Percentiles rank a stretch among this genome's conserved stretches.
Conservation (phyloP, 2,113 vertebrate species). For the Willisornis vidua region DNA sequence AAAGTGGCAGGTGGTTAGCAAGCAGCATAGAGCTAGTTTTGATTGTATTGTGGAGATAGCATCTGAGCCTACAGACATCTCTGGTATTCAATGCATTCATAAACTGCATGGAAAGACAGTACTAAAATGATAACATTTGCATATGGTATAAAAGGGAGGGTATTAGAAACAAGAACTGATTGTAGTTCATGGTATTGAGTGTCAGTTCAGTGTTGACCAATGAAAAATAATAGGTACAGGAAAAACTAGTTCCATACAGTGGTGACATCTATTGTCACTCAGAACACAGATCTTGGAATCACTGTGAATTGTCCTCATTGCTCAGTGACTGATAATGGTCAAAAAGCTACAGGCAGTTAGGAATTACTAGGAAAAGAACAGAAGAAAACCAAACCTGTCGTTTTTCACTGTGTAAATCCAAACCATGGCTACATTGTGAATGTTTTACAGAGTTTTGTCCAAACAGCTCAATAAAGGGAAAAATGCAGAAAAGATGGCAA, state of each 20-base stretch:
- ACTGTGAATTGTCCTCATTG: not conserved
- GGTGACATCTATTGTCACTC: not conserved
- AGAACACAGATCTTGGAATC: not conserved
- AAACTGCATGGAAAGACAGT: not conserved
- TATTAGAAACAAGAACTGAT: not conserved
- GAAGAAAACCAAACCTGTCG: not conserved
- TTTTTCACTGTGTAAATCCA: not conserved
- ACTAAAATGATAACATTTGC: not conserved
- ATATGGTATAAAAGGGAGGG: not conserved
- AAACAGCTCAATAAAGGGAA: not conserved
- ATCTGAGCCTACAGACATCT: not conserved
- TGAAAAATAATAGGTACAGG: not conserved
- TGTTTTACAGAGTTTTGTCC: not conserved
- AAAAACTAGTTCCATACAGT: not conserved
- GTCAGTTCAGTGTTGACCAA: not conserved
- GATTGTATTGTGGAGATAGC: not conserved
- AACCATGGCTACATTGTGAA: not conserved
- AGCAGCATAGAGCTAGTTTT: not conserved
- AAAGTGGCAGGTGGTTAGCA: not conserved
- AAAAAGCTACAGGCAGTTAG: not conserved
- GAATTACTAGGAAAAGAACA: not conserved
- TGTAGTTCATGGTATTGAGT: not conserved
- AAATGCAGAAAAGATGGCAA: not conserved
- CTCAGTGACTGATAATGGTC: not conserved
- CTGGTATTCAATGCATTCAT: not conserved